These are phyloP conservation scores for Drosophila gunungcola DNA, from an alignment of 1,140 invertebrate species.

Conservation along the genomic window DNA sequence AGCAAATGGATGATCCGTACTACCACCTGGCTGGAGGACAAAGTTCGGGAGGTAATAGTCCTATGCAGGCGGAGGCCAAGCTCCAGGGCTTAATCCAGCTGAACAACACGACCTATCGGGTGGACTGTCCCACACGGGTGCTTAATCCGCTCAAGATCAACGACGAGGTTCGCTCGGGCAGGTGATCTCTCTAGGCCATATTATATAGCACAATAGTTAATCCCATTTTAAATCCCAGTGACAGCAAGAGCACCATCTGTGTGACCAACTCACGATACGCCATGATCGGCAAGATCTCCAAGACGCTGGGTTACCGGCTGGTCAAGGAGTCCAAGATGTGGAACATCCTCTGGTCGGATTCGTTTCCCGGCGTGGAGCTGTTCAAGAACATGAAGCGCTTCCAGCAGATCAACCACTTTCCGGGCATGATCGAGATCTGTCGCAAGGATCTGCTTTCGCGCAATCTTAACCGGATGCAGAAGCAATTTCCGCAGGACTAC, in stretches of 20 bases:
- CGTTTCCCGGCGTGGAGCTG: conserved; percentile 91
- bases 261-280: conserved; percentile 91
- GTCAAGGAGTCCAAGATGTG: conserved; percentile 92
- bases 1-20: conserved; percentile 1
- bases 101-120: conserved; percentile 67
- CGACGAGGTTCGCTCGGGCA: conserved; percentile 9
- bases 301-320: conserved; percentile 91
- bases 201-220: background rate
- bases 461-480: conserved; percentile 94
- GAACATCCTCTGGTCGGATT: conserved; percentile 96
- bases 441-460: conserved; percentile 93
- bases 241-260: conserved; percentile 86
- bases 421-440: conserved; percentile 96
- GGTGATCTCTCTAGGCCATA: conserved; percentile 19
- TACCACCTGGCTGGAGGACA: conserved; percentile 19
- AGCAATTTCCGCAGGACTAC: conserved; percentile 94
- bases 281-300: conserved; percentile 89
- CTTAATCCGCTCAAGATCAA: conserved; percentile 1
- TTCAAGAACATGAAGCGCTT: conserved; percentile 96
- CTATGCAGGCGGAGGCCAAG: conserved; percentile 10
- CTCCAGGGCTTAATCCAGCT: conserved; percentile 65
- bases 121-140: conserved; percentile 44
- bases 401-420: conserved; percentile 96
- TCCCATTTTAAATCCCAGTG: conserved; percentile 32
- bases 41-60: background rate